Conservation (phyloP, 2,797 vertebrate genomes). For the Anguilla megastoma region DNA sequence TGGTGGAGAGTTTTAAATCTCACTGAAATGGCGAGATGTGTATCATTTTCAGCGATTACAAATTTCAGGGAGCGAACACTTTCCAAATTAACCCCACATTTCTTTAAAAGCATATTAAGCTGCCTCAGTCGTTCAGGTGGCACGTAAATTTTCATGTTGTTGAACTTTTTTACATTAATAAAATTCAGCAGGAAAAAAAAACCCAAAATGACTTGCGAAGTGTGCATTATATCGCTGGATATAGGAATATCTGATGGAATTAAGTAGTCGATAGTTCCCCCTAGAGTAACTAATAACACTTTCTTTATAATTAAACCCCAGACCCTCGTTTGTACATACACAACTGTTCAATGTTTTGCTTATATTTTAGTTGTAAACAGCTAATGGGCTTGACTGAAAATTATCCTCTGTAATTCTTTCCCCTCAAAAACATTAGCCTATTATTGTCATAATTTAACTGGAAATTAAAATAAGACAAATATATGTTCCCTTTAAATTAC, state of each 20-base stretch:
- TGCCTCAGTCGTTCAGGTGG: neutral
- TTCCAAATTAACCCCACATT: no score
- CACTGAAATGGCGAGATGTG: neutral
- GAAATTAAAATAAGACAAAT: neutral
- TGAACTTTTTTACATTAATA: neutral
- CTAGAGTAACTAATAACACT: no score
- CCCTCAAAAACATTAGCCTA: neutral
- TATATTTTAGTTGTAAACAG: neutral
- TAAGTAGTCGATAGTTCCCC: no score
- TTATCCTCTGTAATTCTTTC: neutral
- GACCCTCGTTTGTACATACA: neutral
- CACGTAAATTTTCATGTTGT: neutral
- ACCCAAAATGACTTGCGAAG: no score
- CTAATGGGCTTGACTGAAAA: neutral
- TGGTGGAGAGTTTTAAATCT: neutral
- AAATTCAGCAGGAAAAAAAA: no score
- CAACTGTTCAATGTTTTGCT: neutral
- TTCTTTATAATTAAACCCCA: neutral
- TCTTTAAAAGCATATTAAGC: neutral
- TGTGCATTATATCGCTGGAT: no score
- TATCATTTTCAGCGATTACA: neutral
- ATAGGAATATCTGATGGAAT: no score
- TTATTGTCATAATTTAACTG: neutral
- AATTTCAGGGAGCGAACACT: no score
- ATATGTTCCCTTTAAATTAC: neutral